phyloP scores from a whole-genome alignment of 2,888 invertebrate genomes.

The Hyalella azteca region DNA sequence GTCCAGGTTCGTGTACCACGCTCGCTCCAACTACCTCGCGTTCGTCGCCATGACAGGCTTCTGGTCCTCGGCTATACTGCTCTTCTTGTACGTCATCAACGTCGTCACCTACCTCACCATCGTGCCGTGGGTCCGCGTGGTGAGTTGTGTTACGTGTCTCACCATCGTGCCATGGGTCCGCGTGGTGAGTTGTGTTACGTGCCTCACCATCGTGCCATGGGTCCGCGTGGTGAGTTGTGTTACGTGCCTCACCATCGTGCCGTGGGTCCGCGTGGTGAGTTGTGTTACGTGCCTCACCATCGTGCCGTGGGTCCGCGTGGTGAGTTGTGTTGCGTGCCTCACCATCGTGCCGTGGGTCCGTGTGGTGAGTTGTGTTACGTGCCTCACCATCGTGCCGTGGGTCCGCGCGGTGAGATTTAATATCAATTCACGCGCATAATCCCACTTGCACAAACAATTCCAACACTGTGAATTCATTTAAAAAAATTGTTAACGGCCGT shows the following conservation, averaged over 20 bases:
- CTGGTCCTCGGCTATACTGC: slow-evolving; percentile 80
- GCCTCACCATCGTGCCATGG: slow-evolving; percentile 85
- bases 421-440: too few relatives aligned
- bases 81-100: slow-evolving; percentile 82
- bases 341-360: slow-evolving; percentile 82
- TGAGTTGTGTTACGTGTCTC: slow-evolving; percentile 67
- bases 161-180: slow-evolving; percentile 82
- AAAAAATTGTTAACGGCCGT: too few relatives aligned
- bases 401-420: slow-evolving; percentile 62
- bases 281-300: slow-evolving; percentile 77
- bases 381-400: slow-evolving; percentile 85
- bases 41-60: slow-evolving; percentile 82
- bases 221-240: slow-evolving; percentile 65
- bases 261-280: slow-evolving; percentile 71
- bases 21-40: slow-evolving; percentile 76
- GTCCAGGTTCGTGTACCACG: slow-evolving; percentile 66
- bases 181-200: slow-evolving; percentile 67
- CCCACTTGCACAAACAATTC: too few relatives aligned
- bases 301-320: slow-evolving; percentile 77
- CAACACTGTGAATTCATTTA: too few relatives aligned
- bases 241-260: slow-evolving; percentile 82
- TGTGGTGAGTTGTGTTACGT: slow-evolving; percentile 68
- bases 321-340: too few relatives aligned
- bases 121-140: slow-evolving; percentile 77
- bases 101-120: slow-evolving; percentile 81